Conservation (phyloP, 2,113 vertebrate genomes). For the Odontophorus gujanensis region DNA sequence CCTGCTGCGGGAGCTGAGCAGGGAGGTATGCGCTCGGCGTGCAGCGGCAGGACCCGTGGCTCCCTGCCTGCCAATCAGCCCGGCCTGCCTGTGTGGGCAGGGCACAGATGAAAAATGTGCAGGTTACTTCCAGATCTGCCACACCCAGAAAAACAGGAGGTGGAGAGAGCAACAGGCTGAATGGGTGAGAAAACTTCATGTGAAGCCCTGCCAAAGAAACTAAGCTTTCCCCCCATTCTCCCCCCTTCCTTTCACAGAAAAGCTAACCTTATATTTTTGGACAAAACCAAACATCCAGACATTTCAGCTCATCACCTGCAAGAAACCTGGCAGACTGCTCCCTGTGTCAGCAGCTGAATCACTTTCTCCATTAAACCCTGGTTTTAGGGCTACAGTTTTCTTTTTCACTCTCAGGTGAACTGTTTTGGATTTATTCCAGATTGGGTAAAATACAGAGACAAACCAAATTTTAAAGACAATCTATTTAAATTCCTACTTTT, state of each 20-base stretch:
- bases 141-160: constrained; percentile 55
- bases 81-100: constrained; percentile 68
- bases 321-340: neutral
- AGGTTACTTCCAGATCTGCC: constrained; percentile 74
- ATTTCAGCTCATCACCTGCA: constrained; percentile 10
- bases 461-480: neutral
- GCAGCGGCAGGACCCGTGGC: constrained; percentile 62
- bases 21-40: constrained; percentile 49
- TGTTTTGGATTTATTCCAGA: neutral
- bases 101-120: constrained; percentile 46
- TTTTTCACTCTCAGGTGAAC: neutral
- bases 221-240: neutral
- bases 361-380: constrained; percentile 12
- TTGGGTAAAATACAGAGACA: neutral
- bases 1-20: neutral
- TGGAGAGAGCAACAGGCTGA: neutral
- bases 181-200: fast-evolving
- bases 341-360: neutral
- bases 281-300: neutral
- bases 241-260: neutral
- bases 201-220: neutral
- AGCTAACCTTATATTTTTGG: neutral
- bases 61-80: constrained; percentile 65
- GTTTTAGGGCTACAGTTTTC: neutral
- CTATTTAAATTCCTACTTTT: neutral